Evolutionary conservation across 2,797 vertebrate species (phyloP).

Genomic region (Peromyscus aztecus): DNA sequence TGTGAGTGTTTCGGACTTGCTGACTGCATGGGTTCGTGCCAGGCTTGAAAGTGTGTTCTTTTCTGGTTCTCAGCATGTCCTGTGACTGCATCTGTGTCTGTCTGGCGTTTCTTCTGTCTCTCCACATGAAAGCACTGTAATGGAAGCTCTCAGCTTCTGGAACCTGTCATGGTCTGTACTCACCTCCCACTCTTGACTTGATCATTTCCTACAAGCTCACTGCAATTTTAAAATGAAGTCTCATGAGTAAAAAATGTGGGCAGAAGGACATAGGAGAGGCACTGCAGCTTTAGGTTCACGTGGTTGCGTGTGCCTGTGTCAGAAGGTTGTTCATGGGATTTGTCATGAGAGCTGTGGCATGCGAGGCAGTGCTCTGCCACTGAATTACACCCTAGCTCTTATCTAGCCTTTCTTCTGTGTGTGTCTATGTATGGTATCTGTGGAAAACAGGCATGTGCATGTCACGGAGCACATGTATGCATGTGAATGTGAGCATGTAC

Average conservation of each 20-base stretch:
- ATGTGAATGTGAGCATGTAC: neutral
- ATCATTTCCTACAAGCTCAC: constrained; percentile 21
- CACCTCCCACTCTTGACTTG: neutral
- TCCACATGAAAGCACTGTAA: neutral
- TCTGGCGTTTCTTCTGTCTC: neutral
- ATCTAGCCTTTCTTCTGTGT: neutral
- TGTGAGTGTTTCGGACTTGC: neutral
- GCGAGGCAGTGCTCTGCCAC: neutral
- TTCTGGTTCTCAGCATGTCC: neutral
- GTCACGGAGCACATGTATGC: neutral
- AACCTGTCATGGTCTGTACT: neutral
- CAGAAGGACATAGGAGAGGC: neutral
- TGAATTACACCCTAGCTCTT: neutral
- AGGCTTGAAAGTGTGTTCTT: neutral
- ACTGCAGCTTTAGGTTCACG: neutral
- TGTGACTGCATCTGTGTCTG: neutral
- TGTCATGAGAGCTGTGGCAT: neutral
- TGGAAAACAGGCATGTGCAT: neutral
- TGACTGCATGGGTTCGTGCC: neutral
- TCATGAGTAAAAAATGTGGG: neutral
- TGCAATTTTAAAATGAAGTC: constrained; percentile 1
- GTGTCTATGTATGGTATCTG: neutral
- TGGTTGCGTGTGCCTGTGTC: neutral
- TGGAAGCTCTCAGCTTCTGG: neutral
- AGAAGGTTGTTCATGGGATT: neutral